A percentile compares a stretch with the other conserved stretches of the same genome.
Evolutionary conservation across 1,140 invertebrate genomes (phyloP).

Genomic region (Laupala kohalensis): DNA sequence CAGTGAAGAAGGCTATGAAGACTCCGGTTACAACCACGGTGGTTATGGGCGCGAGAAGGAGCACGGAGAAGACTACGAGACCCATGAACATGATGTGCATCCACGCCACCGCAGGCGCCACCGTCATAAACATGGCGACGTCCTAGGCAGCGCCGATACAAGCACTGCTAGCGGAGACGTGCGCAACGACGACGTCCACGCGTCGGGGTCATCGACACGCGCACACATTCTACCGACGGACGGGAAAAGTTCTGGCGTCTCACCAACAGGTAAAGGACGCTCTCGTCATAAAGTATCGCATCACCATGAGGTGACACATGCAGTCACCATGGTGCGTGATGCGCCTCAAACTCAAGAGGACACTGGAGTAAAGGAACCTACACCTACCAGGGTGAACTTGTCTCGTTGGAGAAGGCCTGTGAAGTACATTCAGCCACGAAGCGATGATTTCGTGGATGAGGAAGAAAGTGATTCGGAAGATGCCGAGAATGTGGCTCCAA

Average conservation of each 20-base stretch:
- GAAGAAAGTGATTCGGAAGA: conserved; percentile 10
- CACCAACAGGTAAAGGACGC: too few relatives aligned
- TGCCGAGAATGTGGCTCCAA: conserved; percentile 17
- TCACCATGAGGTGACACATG: background rate
- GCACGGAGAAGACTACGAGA: conserved; percentile 22
- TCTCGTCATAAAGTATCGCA: background rate
- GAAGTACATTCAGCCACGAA: background rate
- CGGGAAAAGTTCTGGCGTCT: too few relatives aligned
- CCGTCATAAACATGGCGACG: too few relatives aligned
- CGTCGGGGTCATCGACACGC: background rate
- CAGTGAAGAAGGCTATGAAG: conserved; percentile 65
- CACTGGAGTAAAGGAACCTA: too few relatives aligned
- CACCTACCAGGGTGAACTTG: background rate
- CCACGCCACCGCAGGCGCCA: too few relatives aligned
- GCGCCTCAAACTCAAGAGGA: too few relatives aligned
- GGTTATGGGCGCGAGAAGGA: conserved; percentile 52
- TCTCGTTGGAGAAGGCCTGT: background rate
- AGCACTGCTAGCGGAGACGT: too few relatives aligned
- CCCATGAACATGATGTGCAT: conserved; percentile 20
- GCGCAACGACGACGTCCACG: background rate
- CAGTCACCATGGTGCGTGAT: background rate
- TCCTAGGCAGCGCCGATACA: too few relatives aligned
- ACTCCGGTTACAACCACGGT: conserved; percentile 60
- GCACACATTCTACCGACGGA: background rate
- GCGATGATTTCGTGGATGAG: conserved; percentile 9